These are phyloP conservation scores for Molothrus aeneus DNA, from an alignment of 2,797 vertebrate genomes.

Conservation along the genomic window DNA sequence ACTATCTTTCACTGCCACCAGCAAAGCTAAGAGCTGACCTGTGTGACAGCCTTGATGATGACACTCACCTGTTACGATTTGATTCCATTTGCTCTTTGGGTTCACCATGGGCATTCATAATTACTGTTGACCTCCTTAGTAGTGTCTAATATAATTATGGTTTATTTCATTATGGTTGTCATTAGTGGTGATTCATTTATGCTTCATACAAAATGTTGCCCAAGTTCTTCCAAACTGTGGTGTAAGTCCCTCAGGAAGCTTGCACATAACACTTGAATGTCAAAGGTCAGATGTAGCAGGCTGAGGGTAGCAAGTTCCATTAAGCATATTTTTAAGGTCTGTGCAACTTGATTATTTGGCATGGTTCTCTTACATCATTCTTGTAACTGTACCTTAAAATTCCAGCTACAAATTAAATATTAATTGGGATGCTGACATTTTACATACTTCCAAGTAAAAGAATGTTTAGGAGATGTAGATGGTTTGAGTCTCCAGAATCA, in stretches of 20 bases:
- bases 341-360: background rate
- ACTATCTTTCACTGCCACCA: background rate
- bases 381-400: background rate
- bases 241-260: background rate
- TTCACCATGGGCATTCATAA: background rate
- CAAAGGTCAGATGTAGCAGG: background rate
- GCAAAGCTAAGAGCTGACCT: background rate
- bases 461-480: slow-evolving; percentile 15
- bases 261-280: background rate
- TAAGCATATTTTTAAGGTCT: background rate
- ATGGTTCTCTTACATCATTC: background rate
- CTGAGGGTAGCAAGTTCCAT: background rate
- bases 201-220: background rate
- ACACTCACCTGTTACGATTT: background rate
- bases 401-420: background rate
- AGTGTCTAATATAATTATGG: background rate
- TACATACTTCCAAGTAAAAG: background rate
- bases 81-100: background rate
- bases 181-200: background rate
- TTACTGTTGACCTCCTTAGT: background rate
- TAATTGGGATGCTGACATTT: slow-evolving; percentile 53
- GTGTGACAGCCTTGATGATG: background rate
- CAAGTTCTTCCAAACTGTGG: background rate
- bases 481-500: background rate
- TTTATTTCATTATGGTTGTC: background rate